Base-by-base conservation (phyloP, 2,888 invertebrate genomes). In the Drosophila histrio region DNA sequence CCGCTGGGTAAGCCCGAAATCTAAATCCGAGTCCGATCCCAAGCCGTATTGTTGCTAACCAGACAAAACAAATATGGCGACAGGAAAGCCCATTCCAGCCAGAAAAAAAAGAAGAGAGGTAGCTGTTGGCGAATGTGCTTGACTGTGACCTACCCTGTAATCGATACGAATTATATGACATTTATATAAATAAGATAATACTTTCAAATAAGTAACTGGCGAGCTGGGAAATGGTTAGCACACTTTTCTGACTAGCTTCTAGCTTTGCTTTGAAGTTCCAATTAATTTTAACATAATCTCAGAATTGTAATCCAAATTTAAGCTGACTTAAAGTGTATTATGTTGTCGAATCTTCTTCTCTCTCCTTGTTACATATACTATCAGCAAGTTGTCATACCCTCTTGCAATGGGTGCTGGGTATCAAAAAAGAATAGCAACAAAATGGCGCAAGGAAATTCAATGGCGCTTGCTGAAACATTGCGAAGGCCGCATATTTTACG, bases 401-500 rank as follows among this genome's bases (percentile, higher is more conserved):
- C 1, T 24, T 15, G 3, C 11, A 43, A 11, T 24, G 1, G 15
- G 1, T 19, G 7, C n/a, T 26, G 50, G 50, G 50, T 52, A 52
- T 52, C 5, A 28, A 17, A 17, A 50, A 50, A 28, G 38, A 71
- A 43, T 50, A 38, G 58, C 61, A 75, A 26, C 60, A 69, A 73
- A 75, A 65, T 60, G 73, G 70, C 64, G 72, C 63, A 63, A 70
- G 61, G 60, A 73, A 65, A 84, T 70, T 84, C 87, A 87, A 84
- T 87, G 87, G 79, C 67, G 79, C 88, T 79, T 77, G 80, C 67
- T 60, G 66, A 75, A 82, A 77, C 84, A 84, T 80, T 78, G 70
- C 87, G 63, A 72, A 81, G 77, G 82, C 79, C 86, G 83, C 86
- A 88, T 86, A 88, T 88, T 86, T 86, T 86, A 86, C 89, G 78